Conservation (phyloP, 2,797 vertebrate genomes). For the Vireo griseus region DNA sequence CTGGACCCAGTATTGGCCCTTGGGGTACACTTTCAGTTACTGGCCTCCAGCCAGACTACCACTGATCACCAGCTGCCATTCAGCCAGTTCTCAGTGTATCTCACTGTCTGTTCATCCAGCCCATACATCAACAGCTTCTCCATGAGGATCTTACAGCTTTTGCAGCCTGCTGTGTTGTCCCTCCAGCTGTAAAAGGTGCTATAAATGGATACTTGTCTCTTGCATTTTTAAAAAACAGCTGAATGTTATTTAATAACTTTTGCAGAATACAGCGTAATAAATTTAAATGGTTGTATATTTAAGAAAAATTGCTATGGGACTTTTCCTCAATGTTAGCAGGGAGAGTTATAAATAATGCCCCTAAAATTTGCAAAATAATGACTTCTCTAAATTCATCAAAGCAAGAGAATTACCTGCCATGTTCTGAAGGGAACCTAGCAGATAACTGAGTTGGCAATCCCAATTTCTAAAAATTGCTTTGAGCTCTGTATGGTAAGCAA, state of each 20-base stretch:
- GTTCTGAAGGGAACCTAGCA: neutral
- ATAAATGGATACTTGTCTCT: neutral
- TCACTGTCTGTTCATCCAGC: neutral
- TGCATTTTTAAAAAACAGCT: neutral
- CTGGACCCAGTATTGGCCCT: neutral
- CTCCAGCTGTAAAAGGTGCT: neutral
- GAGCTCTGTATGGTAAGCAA: neutral
- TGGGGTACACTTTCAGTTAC: neutral
- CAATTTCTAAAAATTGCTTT: neutral
- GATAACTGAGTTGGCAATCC: neutral
- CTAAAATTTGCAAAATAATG: neutral
- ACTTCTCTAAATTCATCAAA: neutral
- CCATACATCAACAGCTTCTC: neutral
- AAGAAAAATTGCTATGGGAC: neutral
- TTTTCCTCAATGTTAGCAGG: neutral
- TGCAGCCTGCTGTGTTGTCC: neutral
- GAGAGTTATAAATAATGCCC: neutral
- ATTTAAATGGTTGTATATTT: neutral
- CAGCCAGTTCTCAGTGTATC: neutral
- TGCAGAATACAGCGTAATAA: neutral
- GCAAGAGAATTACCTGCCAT: neutral
- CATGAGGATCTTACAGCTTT: neutral
- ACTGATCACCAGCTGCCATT: neutral
- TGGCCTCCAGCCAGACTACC: neutral
- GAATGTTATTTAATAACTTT: neutral